Base-by-base conservation (phyloP, 2,888 invertebrate genomes). In the Hofmannophila pseudospretella region DNA sequence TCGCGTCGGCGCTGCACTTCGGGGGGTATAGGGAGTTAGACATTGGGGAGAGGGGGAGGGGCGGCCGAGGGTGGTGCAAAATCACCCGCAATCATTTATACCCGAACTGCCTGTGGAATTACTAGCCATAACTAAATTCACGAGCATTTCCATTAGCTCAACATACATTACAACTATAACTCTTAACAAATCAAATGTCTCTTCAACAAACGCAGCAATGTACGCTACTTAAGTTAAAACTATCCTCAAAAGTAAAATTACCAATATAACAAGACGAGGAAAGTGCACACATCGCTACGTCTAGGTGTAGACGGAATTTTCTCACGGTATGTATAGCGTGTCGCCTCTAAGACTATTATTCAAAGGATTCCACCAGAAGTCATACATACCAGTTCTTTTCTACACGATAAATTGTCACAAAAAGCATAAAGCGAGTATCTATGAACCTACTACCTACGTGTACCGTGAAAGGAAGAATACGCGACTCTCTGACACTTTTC, bases 21-120 rank as follows among this genome's bases (percentile, higher is more conserved):
- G 72, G 73, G 72, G 59, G 69, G 63, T 57, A 56, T 59, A 72
- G 61, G 65, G 68, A 65, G 69, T 69, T 69, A 72, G 73, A 71
- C 73, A 64, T 62, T 46, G 58, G 58, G 66, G n/a, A n/a, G n/a
- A n/a, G n/a, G 65, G 62, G 64, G 54, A 56, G 50, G 9, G 27
- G 27, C 27, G 11, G 11, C 43, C 34, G 37, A 23, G 76, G 82
- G 82, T 73, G 79, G 78, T 78, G 79, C 75, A 84, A 84, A 84
- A 84, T 85, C 85, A 84, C 85, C 85, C 85, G 72, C 85, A 82
- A 85, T 86, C 84, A 85, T 85, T 85, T 86, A 84, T 85, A 84
- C 79, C 82, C 82, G 77, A 85, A 85, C 82, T 81, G 84, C 82
- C 82, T 80, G 76, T 72, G 66, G 79, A 82, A 84, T 82, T 84